phyloP scores from a whole-genome alignment of 2,797 vertebrate genomes.

The Peromyscus nudipes region DNA sequence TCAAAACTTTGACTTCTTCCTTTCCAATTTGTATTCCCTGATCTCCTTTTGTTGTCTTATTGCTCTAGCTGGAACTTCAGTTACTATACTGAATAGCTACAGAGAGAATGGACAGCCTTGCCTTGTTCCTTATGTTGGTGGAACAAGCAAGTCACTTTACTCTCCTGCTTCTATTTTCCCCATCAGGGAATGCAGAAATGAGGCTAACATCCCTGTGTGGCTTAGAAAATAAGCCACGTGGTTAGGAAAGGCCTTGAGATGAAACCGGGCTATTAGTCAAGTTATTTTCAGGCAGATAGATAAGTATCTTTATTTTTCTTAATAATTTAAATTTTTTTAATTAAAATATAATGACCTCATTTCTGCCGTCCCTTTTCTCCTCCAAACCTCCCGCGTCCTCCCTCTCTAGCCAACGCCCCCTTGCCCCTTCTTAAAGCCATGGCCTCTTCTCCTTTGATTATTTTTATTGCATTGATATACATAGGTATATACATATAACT shows the following conservation, averaged over 20 bases:
- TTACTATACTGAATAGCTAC: too few relatives aligned
- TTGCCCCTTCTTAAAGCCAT: background rate
- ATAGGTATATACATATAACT: background rate
- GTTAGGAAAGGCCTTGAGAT: background rate
- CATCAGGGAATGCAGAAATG: background rate
- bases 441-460: background rate
- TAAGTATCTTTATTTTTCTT: background rate
- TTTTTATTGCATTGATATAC: background rate
- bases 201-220: background rate
- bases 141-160: background rate
- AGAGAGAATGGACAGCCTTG: too few relatives aligned
- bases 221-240: background rate
- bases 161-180: background rate
- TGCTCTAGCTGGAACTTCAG: too few relatives aligned
- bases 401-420: background rate
- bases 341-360: background rate
- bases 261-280: background rate
- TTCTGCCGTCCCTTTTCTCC: background rate
- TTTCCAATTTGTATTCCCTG: too few relatives aligned
- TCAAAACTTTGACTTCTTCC: too few relatives aligned
- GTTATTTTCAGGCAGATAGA: background rate
- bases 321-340: background rate
- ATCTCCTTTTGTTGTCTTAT: too few relatives aligned
- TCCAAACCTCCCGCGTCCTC: background rate
- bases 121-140: too few relatives aligned